Percentiles rank a stretch among this genome's conserved stretches.
Evolutionary conservation across 1,140 invertebrate species (phyloP).

Genomic region (Helicoverpa armigera): DNA sequence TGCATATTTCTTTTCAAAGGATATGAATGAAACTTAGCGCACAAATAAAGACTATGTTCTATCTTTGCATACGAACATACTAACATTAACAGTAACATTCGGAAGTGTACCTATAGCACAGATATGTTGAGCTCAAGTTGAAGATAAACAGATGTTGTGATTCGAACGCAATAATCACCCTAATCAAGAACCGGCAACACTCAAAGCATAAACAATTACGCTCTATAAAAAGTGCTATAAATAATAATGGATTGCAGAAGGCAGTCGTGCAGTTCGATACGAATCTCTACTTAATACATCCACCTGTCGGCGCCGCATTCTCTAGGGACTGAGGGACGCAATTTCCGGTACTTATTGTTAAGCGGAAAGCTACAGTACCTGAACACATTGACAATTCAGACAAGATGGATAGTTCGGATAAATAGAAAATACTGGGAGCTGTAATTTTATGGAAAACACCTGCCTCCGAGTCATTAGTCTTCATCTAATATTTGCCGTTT

Average conservation of each 20-base stretch:
- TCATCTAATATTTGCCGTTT: neutral
- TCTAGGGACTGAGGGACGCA: constrained; percentile 28
- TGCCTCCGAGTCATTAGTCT: neutral
- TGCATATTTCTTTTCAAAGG: no score
- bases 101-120: no score
- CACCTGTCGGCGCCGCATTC: constrained; percentile 35
- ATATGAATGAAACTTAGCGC: no score
- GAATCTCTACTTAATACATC: constrained; percentile 35
- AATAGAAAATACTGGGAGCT: constrained; percentile 27
- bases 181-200: neutral
- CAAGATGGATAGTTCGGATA: constrained; percentile 35
- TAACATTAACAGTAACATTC: no score
- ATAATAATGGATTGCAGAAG: constrained; percentile 26
- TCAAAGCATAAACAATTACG: constrained; percentile 10
- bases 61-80: no score
- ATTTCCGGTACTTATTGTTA: constrained; percentile 42
- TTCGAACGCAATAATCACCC: neutral
- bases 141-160: neutral
- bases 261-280: constrained; percentile 30
- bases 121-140: no score
- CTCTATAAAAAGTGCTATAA: neutral
- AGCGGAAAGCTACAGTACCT: constrained; percentile 33
- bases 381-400: constrained; percentile 41
- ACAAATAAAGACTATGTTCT: no score
- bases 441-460: constrained; percentile 14